Conservation (phyloP, 2,113 vertebrate genomes). For the Myanophis thanlyinensis region DNA sequence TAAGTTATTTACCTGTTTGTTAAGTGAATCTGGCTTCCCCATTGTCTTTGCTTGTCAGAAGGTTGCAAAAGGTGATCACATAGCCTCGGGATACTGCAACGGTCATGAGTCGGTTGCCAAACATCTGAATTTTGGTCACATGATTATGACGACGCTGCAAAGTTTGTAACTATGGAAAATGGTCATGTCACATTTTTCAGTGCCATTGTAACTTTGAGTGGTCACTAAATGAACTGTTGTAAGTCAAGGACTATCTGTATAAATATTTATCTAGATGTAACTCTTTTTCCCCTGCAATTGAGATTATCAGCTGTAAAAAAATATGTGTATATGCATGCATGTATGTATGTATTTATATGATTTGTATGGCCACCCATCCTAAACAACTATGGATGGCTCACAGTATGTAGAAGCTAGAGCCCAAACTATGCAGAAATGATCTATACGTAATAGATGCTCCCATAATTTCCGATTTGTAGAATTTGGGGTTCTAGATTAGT, state of each 20-base stretch:
- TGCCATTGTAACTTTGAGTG: not conserved
- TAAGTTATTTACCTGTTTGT: not conserved
- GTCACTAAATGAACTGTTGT: not conserved
- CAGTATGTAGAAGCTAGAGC: not conserved
- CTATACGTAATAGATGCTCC: not conserved
- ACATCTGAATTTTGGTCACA: not conserved
- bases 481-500: not conserved
- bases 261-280: not conserved
- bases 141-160: not conserved
- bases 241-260: not conserved
- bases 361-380: not conserved
- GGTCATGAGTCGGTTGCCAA: not conserved
- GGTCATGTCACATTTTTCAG: not conserved
- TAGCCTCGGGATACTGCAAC: not conserved
- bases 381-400: not conserved
- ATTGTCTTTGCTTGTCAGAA: not conserved
- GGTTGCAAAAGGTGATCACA: not conserved
- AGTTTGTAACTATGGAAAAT: not conserved
- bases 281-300: not conserved
- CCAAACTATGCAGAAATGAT: not conserved
- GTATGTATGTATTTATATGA: not conserved
- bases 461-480: not conserved
- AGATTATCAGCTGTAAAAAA: not conserved
- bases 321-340: not conserved
- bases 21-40: not conserved